Base-by-base conservation (phyloP, 2,888 invertebrate species). In the Dolomedes plantarius region DNA sequence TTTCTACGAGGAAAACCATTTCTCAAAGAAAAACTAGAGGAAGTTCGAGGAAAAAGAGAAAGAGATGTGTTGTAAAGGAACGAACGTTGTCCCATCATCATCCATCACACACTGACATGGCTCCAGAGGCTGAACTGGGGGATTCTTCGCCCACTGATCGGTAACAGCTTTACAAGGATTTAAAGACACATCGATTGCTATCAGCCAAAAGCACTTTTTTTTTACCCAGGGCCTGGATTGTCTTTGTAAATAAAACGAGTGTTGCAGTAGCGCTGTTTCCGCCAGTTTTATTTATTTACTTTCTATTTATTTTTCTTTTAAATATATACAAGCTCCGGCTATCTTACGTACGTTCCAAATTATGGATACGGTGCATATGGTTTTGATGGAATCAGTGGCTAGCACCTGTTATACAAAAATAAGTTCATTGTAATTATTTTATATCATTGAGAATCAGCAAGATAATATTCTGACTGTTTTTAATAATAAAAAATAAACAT, bases 121-220 rank as follows among this genome's bases (percentile, higher is more conserved):
- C 65, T 67, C 56, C 13, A 77, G 56, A 77, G 67, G 77, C 3
- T 67, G 77, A 71, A 85, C n/a, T 76, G 72, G 31, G 46, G 73
- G 65, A 79, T 74, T 74, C 86, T 71, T 86, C 23, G 64, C 50
- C 50, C 74, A 68, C 68, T 75, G 78, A 86, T 79, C 86, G 69
- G 86, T 79, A 85, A 85, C 83, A 85, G 83, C 83, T 85, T 85
- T 85, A 73, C 67, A 62, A 50, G 77, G 83, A 85, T 85, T 85
- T 77, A 77, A 85, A 76, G 72, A 76, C 82, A 72, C 71, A 83
- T 83, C 72, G 82, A 77, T 69, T 64, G 31, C 71, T 71, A 76
- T 83, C 76, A 76, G 62, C 64, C 19, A 68, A 29, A 74, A 68
- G 56, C 46, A 76, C 72, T 3, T 56, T 46, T 46, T 16, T 46